A percentile compares a stretch with the other conserved stretches of the same genome.
These are phyloP conservation scores for Arenaria interpres DNA, from an alignment of 2,113 vertebrate species.

Conservation along the genomic window DNA sequence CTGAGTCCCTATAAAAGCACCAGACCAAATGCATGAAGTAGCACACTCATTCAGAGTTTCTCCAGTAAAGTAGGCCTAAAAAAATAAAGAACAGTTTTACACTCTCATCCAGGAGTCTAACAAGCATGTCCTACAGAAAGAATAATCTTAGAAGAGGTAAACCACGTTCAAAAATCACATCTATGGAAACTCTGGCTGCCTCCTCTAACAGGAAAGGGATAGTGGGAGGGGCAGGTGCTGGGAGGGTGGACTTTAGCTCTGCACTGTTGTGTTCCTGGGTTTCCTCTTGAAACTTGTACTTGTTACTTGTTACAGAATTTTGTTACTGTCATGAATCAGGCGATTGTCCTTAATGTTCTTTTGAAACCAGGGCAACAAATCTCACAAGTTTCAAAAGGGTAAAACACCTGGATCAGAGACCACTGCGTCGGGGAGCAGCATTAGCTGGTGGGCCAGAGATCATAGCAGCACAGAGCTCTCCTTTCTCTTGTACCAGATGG, in stretches of 20 bases:
- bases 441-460: not conserved
- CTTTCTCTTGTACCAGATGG: not conserved
- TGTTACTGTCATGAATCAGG: not conserved
- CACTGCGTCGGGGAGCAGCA: not conserved
- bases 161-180: not conserved
- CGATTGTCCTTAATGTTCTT: not conserved
- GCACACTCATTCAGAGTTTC: not conserved
- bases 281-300: not conserved
- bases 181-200: not conserved
- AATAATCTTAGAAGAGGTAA: not conserved
- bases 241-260: not conserved
- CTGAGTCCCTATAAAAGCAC: not conserved
- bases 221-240: not conserved
- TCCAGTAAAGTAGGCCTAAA: not conserved
- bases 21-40: not conserved
- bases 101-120: not conserved
- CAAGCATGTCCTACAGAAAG: not conserved
- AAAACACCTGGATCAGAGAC: not conserved
- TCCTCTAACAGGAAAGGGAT: not conserved
- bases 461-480: not conserved
- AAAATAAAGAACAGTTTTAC: not conserved
- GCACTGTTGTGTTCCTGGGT: not conserved
- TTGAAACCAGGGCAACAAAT: not conserved
- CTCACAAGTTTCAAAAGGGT: not conserved
- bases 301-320: too few species aligned